These are phyloP conservation scores for Elgaria multicarinata DNA, from an alignment of 2,113 vertebrate species.

Conservation along the genomic window DNA sequence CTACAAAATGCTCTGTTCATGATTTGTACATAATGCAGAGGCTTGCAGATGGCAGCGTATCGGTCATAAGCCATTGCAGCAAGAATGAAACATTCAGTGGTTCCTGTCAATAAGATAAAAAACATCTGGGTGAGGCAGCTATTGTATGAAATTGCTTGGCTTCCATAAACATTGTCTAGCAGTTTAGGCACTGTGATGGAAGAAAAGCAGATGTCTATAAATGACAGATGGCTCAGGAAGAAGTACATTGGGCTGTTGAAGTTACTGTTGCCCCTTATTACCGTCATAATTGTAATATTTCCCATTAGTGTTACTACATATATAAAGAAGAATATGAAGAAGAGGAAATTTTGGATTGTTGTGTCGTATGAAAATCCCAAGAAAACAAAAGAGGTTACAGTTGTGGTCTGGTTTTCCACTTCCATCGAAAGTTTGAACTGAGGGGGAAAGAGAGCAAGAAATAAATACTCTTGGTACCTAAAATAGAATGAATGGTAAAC, in stretches of 20 bases:
- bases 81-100: slow-evolving; percentile 35
- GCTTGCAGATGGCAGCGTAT: slow-evolving; percentile 36
- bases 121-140: slow-evolving; percentile 36
- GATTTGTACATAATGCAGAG: slow-evolving; percentile 16
- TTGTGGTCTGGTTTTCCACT: slow-evolving; percentile 8
- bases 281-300: slow-evolving; percentile 21
- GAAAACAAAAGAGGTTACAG: slow-evolving; percentile 22
- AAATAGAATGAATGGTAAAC: too few species aligned
- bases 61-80: slow-evolving; percentile 38
- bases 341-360: slow-evolving; percentile 13
- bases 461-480: too few species aligned
- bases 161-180: slow-evolving; percentile 23
- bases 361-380: slow-evolving; percentile 18
- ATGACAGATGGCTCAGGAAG: slow-evolving; percentile 33
- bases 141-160: background rate
- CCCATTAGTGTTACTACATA: slow-evolving; percentile 22
- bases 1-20: background rate
- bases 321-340: slow-evolving; percentile 25
- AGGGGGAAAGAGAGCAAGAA: too few species aligned
- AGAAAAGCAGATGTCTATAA: slow-evolving; percentile 26
- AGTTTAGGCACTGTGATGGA: slow-evolving; percentile 36
- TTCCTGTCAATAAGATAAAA: slow-evolving; percentile 22
- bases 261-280: background rate
- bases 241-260: slow-evolving; percentile 38
- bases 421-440: background rate